Conservation (phyloP, 2,797 vertebrate species). For the Scolopax rusticola region DNA sequence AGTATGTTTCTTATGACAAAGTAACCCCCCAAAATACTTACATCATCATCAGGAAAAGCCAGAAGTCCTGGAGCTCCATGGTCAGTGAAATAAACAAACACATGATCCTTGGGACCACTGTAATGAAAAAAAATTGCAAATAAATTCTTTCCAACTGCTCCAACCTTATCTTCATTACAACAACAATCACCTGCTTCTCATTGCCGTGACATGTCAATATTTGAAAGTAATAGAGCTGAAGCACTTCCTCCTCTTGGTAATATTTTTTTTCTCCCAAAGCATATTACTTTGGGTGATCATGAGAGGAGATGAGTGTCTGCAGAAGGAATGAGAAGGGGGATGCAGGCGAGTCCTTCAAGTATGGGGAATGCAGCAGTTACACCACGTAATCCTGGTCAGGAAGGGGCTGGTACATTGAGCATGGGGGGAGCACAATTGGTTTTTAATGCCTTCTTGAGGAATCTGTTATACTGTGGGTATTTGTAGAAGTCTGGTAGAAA, state of each 20-base stretch:
- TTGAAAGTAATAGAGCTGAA: background rate
- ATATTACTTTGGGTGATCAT: background rate
- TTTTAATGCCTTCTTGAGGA: background rate
- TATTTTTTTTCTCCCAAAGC: background rate
- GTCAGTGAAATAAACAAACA: constrained; percentile 97
- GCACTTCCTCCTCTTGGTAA: background rate
- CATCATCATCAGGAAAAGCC: constrained; percentile 91
- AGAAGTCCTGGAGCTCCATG: constrained; percentile 92
- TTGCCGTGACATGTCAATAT: background rate
- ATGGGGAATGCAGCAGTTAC: background rate
- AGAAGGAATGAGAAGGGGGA: background rate
- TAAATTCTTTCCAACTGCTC: background rate
- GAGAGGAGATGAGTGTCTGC: background rate
- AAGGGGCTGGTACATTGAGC: background rate
- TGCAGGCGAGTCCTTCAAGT: background rate
- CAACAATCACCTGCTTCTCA: background rate
- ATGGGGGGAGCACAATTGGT: background rate
- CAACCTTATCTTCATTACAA: background rate
- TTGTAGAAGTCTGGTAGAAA: background rate
- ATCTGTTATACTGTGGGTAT: background rate
- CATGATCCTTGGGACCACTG: constrained; percentile 93
- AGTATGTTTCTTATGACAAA: background rate
- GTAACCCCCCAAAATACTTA: constrained; percentile 73
- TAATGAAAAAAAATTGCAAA: constrained; percentile 40
- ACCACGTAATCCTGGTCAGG: background rate